phyloP scores from a whole-genome alignment of 1,140 invertebrate genomes.

The Harpegnathos saltator region DNA sequence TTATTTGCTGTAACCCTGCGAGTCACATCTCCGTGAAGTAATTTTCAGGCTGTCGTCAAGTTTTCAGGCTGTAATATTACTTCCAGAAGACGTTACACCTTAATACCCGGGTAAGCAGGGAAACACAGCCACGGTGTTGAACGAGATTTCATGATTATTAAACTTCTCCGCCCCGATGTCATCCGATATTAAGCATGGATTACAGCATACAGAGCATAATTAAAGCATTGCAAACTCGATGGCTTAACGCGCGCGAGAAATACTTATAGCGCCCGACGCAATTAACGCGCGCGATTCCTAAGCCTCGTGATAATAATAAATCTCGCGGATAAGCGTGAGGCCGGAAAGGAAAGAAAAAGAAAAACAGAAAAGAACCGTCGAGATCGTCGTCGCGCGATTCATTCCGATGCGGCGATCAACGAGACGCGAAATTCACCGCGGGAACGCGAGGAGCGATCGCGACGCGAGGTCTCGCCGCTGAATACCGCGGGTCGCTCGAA shows the following conservation, averaged over 20 bases:
- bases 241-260: conserved; percentile 49
- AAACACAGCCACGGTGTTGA: conserved; percentile 59
- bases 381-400: no score
- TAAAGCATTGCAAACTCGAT: conserved; percentile 56
- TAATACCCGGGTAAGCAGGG: conserved; percentile 58
- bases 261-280: conserved; percentile 49
- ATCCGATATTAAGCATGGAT: conserved; percentile 62
- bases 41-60: conserved; percentile 61
- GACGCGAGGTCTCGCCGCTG: no score
- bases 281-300: conserved; percentile 19
- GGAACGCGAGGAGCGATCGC: no score
- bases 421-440: no score
- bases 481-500: no score
- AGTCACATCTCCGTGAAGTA: conserved; percentile 60
- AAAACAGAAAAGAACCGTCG: no score
- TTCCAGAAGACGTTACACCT: conserved; percentile 60
- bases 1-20: conserved; percentile 60
- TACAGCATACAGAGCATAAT: conserved; percentile 58
- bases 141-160: conserved; percentile 63
- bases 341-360: no score
- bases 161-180: conserved; percentile 51
- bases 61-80: conserved; percentile 62
- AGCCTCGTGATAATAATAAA: conserved; percentile 21
- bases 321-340: no score
- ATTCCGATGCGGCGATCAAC: no score